Evolutionary conservation across 2,113 vertebrate species (phyloP), one percentile per base, ranked within the genome.

Genomic region (Phalacrocorax aristotelis): DNA sequence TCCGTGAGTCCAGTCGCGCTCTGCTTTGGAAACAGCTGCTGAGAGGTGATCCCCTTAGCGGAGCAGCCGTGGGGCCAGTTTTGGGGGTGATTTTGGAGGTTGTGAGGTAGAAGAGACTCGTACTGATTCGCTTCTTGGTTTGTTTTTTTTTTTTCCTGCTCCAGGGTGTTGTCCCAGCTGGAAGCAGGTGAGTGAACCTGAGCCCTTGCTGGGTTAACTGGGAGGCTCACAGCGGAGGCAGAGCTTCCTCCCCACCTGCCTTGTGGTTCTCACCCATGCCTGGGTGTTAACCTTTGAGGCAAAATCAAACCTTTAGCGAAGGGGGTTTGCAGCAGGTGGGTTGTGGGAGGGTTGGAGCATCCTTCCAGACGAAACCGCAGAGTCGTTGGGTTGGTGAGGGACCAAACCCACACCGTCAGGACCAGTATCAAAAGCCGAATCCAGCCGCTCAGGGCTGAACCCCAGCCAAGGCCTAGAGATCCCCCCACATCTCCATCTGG

Each of bases 181-280:
- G 83, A 38, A 93, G 83, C 87, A 80, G 96, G 96, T 97, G 83
- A 96, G 96, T 69, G 82, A 36, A 8, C 26, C 40, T 10, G 16
- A 25, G 14, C 5, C 38, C 38, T 46, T 22, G 1, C 44, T 46
- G 87, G 38, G 19, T 30, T 29, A 55, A 30, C 42, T 19, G 32
- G 79, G 87, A 27, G 42, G 42, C 29, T 57, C 34, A 0, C 5
- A 7, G 9, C 2, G 12, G 23, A 29, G 58, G 64, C 6, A 4
- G 51, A 74, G 38, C 38, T 38, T 38, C 38, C 38, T 38, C 38
- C 38, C 38, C 38, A 38, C 38, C 61, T 27, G 17, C 44, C 7
- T 21, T 21, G 9, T 5, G 57, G 25, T 34, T 51, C 66, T 60
- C 8, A 6, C 49, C 21, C 60, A 2, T 27, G 3, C 55, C 14